Evolutionary conservation across 2,888 invertebrate species (phyloP).

Genomic region (Vanessa cardui): DNA sequence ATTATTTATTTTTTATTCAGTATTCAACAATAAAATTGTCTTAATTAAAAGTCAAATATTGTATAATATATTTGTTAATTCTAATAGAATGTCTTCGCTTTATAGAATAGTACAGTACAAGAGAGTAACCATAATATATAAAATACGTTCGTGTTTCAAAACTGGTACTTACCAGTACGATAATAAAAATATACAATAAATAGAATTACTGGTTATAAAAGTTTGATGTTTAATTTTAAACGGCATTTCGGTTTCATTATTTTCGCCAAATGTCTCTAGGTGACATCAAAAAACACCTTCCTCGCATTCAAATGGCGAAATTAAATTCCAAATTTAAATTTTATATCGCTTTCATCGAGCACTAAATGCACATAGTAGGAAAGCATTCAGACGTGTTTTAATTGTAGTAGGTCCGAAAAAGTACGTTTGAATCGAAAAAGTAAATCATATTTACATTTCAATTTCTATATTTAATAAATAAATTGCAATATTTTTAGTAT

Average conservation of each 20-base stretch:
- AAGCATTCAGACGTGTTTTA: slow-evolving; percentile 37
- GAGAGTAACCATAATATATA: no score
- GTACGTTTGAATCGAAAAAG: no score
- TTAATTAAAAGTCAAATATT: no score
- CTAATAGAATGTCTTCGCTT: no score
- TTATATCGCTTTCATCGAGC: slow-evolving; percentile 59
- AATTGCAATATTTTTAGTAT: no score
- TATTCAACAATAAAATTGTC: no score
- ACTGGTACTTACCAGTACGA: background rate
- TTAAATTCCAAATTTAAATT: slow-evolving; percentile 69
- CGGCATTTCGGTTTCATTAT: slow-evolving; percentile 34
- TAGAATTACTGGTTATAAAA: slow-evolving; percentile 9
- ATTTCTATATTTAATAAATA: no score
- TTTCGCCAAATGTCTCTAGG: slow-evolving; percentile 45
- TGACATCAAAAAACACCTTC: slow-evolving; percentile 53
- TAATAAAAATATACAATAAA: slow-evolving; percentile 2
- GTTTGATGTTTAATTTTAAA: slow-evolving; percentile 31
- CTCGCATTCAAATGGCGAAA: slow-evolving; percentile 65
- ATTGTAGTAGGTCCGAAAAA: background rate
- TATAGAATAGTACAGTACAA: no score
- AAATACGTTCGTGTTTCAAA: background rate
- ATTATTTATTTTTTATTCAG: background rate
- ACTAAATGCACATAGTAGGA: slow-evolving; percentile 55
- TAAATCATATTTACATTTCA: background rate
- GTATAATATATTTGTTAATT: no score